Percentiles rank a stretch among this genome's conserved stretches.
phyloP scores from a whole-genome alignment of 2,113 vertebrate genomes.

The Symphodus melops region DNA sequence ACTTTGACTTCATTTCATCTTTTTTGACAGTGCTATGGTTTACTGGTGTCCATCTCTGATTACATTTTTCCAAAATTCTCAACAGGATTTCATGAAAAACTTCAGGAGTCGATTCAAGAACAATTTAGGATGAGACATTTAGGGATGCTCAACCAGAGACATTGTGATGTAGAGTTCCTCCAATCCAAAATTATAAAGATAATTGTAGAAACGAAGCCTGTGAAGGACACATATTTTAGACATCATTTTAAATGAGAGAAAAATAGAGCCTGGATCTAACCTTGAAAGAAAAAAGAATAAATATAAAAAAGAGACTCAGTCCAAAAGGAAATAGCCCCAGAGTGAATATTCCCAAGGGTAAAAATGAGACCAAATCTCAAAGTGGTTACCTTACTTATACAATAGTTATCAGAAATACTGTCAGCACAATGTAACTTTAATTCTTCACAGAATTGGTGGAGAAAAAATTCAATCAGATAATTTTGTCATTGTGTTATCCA shows the following conservation, averaged over 20 bases:
- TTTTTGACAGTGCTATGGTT: constrained; percentile 32
- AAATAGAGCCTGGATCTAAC: background rate
- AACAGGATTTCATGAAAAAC: background rate
- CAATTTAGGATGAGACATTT: too few relatives aligned
- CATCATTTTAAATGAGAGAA: background rate
- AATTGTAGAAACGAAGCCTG: background rate
- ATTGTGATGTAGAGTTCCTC: too few relatives aligned
- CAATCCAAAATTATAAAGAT: background rate
- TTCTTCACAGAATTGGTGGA: background rate
- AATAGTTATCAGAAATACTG: background rate
- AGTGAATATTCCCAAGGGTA: background rate
- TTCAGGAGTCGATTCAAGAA: background rate
- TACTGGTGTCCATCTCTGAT: constrained; percentile 8
- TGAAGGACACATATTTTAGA: background rate
- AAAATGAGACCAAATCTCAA: background rate
- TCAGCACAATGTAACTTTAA: background rate
- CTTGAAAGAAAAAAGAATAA: background rate
- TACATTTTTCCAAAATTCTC: background rate
- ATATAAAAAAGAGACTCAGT: background rate
- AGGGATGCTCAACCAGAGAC: too few relatives aligned
- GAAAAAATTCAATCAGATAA: background rate
- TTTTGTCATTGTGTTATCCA: background rate
- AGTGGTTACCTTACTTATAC: background rate
- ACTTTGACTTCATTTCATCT: constrained; percentile 53
- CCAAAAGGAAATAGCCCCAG: background rate